Conservation (phyloP, 1,140 invertebrate species). For the Grapholita molesta region DNA sequence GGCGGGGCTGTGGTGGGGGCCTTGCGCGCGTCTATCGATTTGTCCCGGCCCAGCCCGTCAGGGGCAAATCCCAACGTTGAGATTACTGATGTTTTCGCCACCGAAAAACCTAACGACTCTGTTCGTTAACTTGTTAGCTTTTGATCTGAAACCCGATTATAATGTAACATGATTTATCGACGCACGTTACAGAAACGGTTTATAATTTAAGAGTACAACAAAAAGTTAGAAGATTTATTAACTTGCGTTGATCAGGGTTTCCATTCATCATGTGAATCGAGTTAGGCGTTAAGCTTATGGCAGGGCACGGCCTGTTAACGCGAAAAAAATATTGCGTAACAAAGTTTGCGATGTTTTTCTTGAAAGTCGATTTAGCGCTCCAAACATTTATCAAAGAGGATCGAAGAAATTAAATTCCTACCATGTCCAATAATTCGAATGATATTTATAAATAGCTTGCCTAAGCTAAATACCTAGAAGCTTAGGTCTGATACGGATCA, state of each 20-base stretch:
- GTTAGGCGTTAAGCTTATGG: background rate
- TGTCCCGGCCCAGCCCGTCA: conserved; percentile 33
- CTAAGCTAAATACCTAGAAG: no score
- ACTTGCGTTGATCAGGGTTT: background rate
- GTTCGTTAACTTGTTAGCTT: conserved; percentile 1
- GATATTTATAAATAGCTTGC: no score
- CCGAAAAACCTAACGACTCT: conserved; percentile 4
- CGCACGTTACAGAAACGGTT: background rate
- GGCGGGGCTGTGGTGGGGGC: conserved; percentile 24
- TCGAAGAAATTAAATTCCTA: background rate
- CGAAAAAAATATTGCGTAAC: background rate
- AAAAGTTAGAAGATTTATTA: conserved; percentile 3
- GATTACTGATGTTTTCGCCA: conserved; percentile 4
- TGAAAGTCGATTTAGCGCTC: background rate
- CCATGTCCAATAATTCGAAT: no score
- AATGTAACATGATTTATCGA: background rate
- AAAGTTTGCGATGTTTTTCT: background rate
- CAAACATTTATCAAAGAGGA: background rate
- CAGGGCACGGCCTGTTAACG: background rate
- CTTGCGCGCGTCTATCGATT: conserved; percentile 71
- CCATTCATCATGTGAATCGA: conserved; percentile 5
- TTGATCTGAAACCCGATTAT: background rate
- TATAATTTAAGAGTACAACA: background rate
- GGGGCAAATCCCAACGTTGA: conserved; percentile 41
- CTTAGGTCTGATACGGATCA: no score